Conservation (phyloP, 2,797 vertebrate genomes). For the Manis pentadactyla region DNA sequence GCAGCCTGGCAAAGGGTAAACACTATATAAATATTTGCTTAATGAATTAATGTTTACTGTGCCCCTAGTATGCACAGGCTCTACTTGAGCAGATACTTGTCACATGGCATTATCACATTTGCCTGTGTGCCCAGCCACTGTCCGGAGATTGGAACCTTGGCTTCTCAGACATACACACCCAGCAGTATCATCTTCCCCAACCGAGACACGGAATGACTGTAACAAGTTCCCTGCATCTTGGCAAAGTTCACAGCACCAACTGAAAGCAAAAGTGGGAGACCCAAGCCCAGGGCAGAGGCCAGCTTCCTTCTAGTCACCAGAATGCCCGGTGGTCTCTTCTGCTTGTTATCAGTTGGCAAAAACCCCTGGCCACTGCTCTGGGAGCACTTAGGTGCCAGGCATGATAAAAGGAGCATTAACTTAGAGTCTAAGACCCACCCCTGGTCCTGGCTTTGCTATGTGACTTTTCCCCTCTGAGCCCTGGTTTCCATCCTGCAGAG, state of each 20-base stretch:
- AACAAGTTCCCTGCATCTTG: not conserved
- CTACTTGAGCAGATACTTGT: not conserved
- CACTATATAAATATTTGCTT: not conserved
- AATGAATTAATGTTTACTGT: not conserved
- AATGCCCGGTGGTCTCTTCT: not conserved
- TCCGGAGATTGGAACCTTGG: not conserved
- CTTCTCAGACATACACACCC: not conserved
- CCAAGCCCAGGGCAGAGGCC: not conserved
- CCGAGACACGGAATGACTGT: not conserved
- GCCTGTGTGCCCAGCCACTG: not conserved
- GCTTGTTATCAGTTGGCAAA: not conserved
- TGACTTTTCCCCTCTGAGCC: not conserved
- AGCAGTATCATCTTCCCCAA: not conserved
- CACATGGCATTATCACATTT: not conserved
- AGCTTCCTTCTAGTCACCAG: not conserved
- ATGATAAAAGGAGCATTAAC: not conserved
- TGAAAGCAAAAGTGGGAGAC: not conserved
- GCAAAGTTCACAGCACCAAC: not conserved
- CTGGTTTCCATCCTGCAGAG: not conserved
- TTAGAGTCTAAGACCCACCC: not conserved
- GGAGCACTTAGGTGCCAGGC: fast-evolving
- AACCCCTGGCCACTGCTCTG: not conserved
- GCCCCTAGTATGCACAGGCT: not conserved
- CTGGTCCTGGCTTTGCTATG: not conserved
- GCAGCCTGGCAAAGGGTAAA: not conserved